A percentile compares a stretch with the other conserved stretches of the same genome.
Conservation (phyloP, 2,797 vertebrate species). For the Bothrops alternatus region DNA sequence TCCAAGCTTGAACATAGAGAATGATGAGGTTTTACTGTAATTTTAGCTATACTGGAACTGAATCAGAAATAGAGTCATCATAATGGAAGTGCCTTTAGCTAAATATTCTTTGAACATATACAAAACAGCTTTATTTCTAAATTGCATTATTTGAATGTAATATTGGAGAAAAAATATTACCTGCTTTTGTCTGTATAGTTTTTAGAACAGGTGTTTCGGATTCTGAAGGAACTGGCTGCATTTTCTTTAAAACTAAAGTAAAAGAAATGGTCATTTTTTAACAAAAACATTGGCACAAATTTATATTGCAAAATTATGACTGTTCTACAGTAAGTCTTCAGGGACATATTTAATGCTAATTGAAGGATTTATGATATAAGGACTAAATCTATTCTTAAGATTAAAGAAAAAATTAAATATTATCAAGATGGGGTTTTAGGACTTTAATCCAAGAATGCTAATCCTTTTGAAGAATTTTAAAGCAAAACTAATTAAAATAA, state of each 20-base stretch:
- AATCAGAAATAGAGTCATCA: neutral
- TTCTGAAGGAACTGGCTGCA: conserved; percentile 55
- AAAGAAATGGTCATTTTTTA: conserved; percentile 64
- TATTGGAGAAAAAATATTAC: conserved; percentile 65
- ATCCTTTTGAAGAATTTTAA: neutral
- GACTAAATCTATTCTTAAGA: neutral
- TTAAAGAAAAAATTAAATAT: neutral
- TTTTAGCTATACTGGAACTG: neutral
- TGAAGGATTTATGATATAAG: neutral
- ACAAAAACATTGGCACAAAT: conserved; percentile 7
- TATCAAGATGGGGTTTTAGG: neutral
- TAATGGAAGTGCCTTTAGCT: neutral
- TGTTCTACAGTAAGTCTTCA: conserved; percentile 4
- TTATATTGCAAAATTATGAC: conserved; percentile 19
- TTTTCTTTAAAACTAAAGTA: conserved; percentile 67
- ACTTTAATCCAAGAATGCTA: neutral
- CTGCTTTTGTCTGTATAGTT: conserved; percentile 62
- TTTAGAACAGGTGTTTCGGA: conserved; percentile 60
- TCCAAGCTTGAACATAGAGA: neutral
- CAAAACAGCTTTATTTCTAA: neutral
- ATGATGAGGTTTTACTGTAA: neutral
- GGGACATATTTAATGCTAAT: conserved; percentile 2
- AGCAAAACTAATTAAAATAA: conserved; percentile 9
- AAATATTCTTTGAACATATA: neutral
- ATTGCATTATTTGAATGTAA: neutral